Conservation (phyloP, 1,140 invertebrate species). For the Stenopsyche tienmushanensis region DNA sequence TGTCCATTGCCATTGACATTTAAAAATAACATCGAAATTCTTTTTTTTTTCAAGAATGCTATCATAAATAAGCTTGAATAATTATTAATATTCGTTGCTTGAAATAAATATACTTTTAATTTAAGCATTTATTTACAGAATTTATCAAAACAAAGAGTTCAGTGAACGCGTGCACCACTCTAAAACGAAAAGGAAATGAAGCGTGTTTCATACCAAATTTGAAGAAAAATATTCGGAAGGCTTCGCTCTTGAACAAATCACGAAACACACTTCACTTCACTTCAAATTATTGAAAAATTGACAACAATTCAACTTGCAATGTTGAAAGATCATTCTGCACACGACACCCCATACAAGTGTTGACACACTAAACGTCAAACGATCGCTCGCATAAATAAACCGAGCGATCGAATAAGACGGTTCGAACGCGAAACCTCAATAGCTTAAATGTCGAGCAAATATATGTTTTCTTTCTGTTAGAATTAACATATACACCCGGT, state of each 20-base stretch:
- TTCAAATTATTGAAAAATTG: too few species aligned
- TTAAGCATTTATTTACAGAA: neutral
- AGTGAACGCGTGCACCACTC: neutral
- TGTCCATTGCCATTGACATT: neutral
- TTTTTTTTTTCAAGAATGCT: neutral
- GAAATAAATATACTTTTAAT: neutral
- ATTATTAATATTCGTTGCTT: neutral
- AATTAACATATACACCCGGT: neutral
- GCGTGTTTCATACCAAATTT: too few species aligned
- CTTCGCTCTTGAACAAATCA: neutral
- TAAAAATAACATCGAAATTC: neutral
- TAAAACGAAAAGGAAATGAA: neutral
- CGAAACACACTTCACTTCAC: neutral
- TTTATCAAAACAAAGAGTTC: neutral
- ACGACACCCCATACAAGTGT: neutral
- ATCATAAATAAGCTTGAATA: neutral
- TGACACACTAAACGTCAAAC: neutral
- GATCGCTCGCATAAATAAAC: neutral
- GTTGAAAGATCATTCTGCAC: neutral
- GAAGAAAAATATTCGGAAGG: neutral
- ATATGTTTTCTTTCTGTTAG: neutral
- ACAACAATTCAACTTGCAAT: too few species aligned
- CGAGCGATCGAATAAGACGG: neutral
- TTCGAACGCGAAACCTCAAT: neutral
- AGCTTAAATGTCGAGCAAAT: neutral